Evolutionary conservation across 2,888 invertebrate species (phyloP).

Genomic region (Andrena bicolor): DNA sequence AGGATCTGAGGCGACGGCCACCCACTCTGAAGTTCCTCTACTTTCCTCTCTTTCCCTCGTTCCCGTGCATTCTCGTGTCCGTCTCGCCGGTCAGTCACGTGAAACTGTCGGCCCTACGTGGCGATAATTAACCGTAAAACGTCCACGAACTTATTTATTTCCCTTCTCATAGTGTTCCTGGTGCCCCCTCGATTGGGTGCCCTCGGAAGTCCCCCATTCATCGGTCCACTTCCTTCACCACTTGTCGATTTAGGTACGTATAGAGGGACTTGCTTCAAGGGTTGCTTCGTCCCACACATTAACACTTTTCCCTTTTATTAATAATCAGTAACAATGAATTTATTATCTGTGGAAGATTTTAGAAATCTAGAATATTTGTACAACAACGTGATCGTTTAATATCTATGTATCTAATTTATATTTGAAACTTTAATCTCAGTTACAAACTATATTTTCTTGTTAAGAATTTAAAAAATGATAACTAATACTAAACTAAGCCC

Average conservation of each 20-base stretch:
- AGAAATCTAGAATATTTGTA: too few species aligned
- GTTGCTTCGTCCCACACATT: too few species aligned
- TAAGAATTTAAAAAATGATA: too few species aligned
- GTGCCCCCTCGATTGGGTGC: slow-evolving; percentile 10
- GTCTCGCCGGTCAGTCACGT: slow-evolving; percentile 60
- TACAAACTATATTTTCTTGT: too few species aligned
- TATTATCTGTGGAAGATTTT: too few species aligned
- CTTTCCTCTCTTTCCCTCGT: slow-evolving; percentile 62
- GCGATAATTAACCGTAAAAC: slow-evolving; percentile 83
- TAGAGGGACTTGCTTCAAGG: too few species aligned
- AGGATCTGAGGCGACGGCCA: slow-evolving; percentile 82
- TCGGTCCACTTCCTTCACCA: slow-evolving; percentile 13
- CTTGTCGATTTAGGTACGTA: background rate
- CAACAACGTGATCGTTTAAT: too few species aligned
- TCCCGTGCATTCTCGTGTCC: slow-evolving; percentile 58
- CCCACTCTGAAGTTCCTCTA: slow-evolving; percentile 78
- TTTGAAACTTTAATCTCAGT: too few species aligned
- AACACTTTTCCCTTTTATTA: too few species aligned
- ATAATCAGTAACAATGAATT: too few species aligned
- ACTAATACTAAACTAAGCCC: too few species aligned
- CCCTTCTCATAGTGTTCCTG: slow-evolving; percentile 59
- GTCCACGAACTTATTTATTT: slow-evolving; percentile 77
- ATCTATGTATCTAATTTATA: too few species aligned
- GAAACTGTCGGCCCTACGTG: slow-evolving; percentile 70
- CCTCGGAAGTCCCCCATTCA: slow-evolving; percentile 37